Evolutionary conservation across 2,888 invertebrate species (phyloP).

Genomic region (Allolobophora icterica): DNA sequence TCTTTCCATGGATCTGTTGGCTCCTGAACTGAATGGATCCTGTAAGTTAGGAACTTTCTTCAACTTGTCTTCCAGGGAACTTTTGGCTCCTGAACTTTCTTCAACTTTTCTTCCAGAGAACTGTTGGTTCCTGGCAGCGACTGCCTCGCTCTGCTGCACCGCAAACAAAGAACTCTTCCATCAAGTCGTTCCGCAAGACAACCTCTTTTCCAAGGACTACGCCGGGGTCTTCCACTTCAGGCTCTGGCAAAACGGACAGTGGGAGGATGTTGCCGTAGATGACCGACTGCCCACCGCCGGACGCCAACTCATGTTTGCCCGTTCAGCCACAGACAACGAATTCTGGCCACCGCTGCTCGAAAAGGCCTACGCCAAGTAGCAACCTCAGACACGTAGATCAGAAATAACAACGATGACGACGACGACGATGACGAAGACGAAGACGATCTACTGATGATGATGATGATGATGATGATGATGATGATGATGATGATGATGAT

Average conservation of each 20-base stretch:
- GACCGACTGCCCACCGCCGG: slow-evolving; percentile 68
- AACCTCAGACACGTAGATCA: not conserved
- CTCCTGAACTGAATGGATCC: too few species aligned
- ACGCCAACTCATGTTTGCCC: slow-evolving; percentile 69
- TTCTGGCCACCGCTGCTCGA: slow-evolving; percentile 73
- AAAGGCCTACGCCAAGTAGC: slow-evolving; percentile 73
- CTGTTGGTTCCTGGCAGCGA: slow-evolving; percentile 82
- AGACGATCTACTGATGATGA: too few species aligned
- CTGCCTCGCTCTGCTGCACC: slow-evolving; percentile 81
- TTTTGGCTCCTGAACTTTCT: not conserved
- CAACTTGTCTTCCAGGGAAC: too few species aligned
- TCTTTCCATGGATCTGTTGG: too few species aligned
- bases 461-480: too few species aligned
- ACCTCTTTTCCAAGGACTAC: slow-evolving; percentile 42
- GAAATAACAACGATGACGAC: not conserved
- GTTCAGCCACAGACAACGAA: slow-evolving; percentile 69
- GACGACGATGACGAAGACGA: not conserved
- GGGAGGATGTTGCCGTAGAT: slow-evolving; percentile 48
- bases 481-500: too few species aligned
- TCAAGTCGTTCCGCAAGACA: slow-evolving; percentile 89
- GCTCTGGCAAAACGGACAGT: slow-evolving; percentile 46
- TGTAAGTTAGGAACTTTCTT: too few species aligned
- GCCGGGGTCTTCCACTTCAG: slow-evolving; percentile 46
- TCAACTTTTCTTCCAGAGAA: slow-evolving; percentile 71
- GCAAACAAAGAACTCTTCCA: slow-evolving; percentile 83